Base-by-base conservation (phyloP, 2,113 vertebrate genomes). In the Lethenteron reissneri region DNA sequence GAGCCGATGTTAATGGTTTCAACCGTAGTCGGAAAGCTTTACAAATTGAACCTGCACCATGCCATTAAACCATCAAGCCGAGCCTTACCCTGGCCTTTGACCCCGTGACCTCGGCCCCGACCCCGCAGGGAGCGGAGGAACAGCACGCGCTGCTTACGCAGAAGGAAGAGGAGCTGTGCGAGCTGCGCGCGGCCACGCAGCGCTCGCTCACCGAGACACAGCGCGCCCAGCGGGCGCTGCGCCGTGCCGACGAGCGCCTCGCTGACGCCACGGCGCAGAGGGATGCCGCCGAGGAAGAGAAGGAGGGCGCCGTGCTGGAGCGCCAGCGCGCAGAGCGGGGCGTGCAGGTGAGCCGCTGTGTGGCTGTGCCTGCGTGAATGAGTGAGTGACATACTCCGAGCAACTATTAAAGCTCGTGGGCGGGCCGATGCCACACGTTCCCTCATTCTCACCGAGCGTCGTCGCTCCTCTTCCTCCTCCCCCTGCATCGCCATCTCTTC, bases 401-500 rank as follows among this genome's bases (percentile, higher is more conserved):
- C 41, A 41, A 41, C 41, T 41, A 41, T 41, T 41, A 41, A 41
- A 7, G 41, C 41, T 41, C 41, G 41, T 41, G 41, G 41, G 41
- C 3, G 41, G 41, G 6, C 41, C 41, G 41, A 7, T 6, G 41
- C 41, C 41, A 41, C 41, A 41, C 6, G 41, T 41, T 41, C 6
- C 4, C 41, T 41, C 41, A 41, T 41, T 41, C 41, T 41, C 41
- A 41, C 5, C 41, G 41, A 41, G 41, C 41, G 41, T 41, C 41
- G 41, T 41, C 41, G 41, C 41, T 41, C 41, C 41, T 41, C 41
- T 41, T 41, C 5, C 41, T 41, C 41, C 41, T 41, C 41, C 6
- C 41, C 41, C 5, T 41, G 41, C 41, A 41, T 41, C 12, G 14
- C 12, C 73, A 25, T 19, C 56, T 59, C 58, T 70, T 79, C 2